Evolutionary conservation across 2,797 vertebrate species (phyloP).

Genomic region (Paguma larvata): DNA sequence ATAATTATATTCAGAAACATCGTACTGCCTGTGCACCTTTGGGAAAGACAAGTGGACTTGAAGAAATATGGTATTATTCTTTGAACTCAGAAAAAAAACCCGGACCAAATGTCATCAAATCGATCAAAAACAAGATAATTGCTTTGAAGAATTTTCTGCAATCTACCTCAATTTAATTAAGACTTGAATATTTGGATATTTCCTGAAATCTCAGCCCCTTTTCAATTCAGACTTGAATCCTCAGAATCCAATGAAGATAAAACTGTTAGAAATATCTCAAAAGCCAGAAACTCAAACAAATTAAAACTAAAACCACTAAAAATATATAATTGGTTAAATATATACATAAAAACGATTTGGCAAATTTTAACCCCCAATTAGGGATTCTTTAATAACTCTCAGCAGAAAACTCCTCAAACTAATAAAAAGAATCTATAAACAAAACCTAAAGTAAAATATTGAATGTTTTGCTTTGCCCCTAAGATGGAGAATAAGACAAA

Average conservation of each 20-base stretch:
- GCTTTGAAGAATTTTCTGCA: not conserved
- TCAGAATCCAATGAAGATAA: not conserved
- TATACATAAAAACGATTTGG: not conserved
- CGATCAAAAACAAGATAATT: not conserved
- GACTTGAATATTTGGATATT: not conserved
- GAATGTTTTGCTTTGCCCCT: not conserved
- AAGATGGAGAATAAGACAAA: not conserved
- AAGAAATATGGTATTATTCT: not conserved
- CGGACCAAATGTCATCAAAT: not conserved
- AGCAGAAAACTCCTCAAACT: not conserved
- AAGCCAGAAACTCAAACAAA: not conserved
- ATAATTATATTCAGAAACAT: not conserved
- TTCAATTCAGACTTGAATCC: not conserved
- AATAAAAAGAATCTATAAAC: not conserved
- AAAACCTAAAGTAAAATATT: not conserved
- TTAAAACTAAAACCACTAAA: not conserved
- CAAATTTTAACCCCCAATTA: not conserved
- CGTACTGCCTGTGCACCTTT: not conserved
- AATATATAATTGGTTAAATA: not conserved
- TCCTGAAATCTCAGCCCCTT: not conserved
- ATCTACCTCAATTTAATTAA: not conserved
- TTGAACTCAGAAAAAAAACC: not conserved
- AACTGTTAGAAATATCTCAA: not conserved
- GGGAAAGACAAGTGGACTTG: not conserved
- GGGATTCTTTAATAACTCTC: not conserved